Evolutionary conservation across 2,797 vertebrate genomes (phyloP), one percentile per base, ranked within the genome.

Genomic region (Danionella dracula): DNA sequence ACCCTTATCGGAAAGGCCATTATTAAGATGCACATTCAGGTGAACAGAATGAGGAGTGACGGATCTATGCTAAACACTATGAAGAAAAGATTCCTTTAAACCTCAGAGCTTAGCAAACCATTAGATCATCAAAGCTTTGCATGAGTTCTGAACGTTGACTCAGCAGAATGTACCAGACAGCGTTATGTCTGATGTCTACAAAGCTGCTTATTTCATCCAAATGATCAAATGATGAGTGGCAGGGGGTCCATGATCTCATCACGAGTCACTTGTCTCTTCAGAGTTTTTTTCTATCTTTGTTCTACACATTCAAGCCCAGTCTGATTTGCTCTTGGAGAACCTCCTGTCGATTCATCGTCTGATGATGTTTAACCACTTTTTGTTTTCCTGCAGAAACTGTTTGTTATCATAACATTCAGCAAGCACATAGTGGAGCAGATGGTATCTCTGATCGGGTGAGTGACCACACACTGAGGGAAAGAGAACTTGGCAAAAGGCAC

Each of bases 1-100:
- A 99, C 97, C 17, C 79, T 99, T 12, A 99, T 99, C 72, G 97
- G 97, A 76, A 99, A 99, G 89, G 96, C 96, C 38, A 87, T 99
- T 73, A 89, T 99, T 79, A 99, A 99, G 89, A 99, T 99, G 97
- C 97, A 99, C 67, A 98, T 99, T 82, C 97, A 99, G 96, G 96
- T 94, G 83, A 1, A 17, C 1, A 7, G 8, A 38, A 31, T n/a
- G 15, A 16, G n/a, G 0, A n/a, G n/a, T n/a, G 23, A 27, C 23
- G 32, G 7, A 9, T 5, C 21, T 55, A 15, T 37, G 7, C 13
- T 27, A 11, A 55, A 16, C 7, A 4, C 15, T 17, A 32, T 3
- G 5, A 23, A n/a, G 13, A 27, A 20, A 21, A 17, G 41, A 45
- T 45, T 35, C 46, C 48, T 5, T 29, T 62, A n/a, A 29, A 50